Evolutionary conservation across 2,888 invertebrate species (phyloP).

Genomic region (Dynastes tityus): DNA sequence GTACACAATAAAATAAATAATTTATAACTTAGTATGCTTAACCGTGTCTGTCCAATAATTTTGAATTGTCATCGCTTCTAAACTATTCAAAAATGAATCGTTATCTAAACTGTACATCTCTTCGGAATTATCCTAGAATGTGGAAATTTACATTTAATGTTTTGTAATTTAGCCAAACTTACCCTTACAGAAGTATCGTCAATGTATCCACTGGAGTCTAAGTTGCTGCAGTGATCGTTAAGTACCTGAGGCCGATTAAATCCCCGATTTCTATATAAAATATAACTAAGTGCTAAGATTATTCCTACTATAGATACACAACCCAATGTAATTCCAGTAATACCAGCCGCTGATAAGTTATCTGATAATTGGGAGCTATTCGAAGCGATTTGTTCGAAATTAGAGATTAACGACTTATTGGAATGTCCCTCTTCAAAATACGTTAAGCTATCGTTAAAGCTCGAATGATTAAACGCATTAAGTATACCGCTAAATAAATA

Average conservation of each 20-base stretch:
- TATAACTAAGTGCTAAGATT: slow-evolving; percentile 78
- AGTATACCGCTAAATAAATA: slow-evolving; percentile 54
- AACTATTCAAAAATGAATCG: slow-evolving; percentile 92
- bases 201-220: slow-evolving; percentile 89
- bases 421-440: slow-evolving; percentile 52
- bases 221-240: slow-evolving; percentile 87
- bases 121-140: slow-evolving; percentile 89
- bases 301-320: slow-evolving; percentile 78
- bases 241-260: slow-evolving; percentile 88
- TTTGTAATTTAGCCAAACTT: slow-evolving; percentile 65
- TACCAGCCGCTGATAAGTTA: slow-evolving; percentile 69
- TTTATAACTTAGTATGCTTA: slow-evolving; percentile 89
- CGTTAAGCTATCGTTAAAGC: slow-evolving; percentile 62
- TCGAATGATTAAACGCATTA: slow-evolving; percentile 60
- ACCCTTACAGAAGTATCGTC: slow-evolving; percentile 90
- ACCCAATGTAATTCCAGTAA: slow-evolving; percentile 81
- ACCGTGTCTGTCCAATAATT: slow-evolving; percentile 95
- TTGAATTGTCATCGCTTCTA: slow-evolving; percentile 95
- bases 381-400: slow-evolving; percentile 52
- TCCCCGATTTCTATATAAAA: slow-evolving; percentile 81
- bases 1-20: not conserved
- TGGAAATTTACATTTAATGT: slow-evolving; percentile 52
- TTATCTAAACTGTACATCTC: slow-evolving; percentile 96
- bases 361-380: slow-evolving; percentile 53
- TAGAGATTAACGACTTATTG: slow-evolving; percentile 53